Base-by-base conservation (phyloP, 2,797 vertebrate species). In the Gila robusta region DNA sequence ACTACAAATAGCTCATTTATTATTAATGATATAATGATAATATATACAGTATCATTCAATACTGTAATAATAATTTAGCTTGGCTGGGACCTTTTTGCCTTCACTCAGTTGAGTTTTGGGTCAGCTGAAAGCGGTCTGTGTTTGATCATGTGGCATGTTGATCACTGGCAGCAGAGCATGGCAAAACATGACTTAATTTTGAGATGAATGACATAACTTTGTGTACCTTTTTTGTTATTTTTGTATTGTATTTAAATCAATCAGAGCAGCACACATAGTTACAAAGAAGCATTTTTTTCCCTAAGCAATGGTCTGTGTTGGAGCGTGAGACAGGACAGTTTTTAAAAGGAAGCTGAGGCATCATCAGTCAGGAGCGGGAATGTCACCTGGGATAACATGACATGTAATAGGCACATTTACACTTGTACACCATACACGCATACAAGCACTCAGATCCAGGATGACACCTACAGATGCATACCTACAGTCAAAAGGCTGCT, bases 331-430 rank as follows among this genome's bases (percentile, higher is more conserved):
- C n/a, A 0, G 35, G 35, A 35, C 26, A 1, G 6, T 41, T 72
- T 47, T 72, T 73, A 47, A 73, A 28, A 47, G 41, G 14, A 56
- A 2, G 32, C 32, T 37, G 32, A 56, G 4, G 49, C 73, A n/a
- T 26, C 17, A 67, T 44, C 37, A 80, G 78, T 64, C 37, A 21
- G 37, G 35, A 66, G 26, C 1, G 17, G 37, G 59, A 64, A 16
- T 74, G 59, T 79, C 37, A 26, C 39, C 16, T 66, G 77, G 56
- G 52, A 62, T 26, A 26, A 47, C 26, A 62, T 59, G 52, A 78
- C 49, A 21, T 56, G 74, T 14, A 8, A 32, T 41, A 67, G 59
- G n/a, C 5, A 28, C 62, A 66, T 66, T 26, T 80, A 37, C 32
- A 59, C 52, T 35, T 76, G 49, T 37, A 56, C 21, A 56, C 21